Percentiles rank a stretch among this genome's conserved stretches.
Evolutionary conservation across 2,888 invertebrate species (phyloP).

Genomic region (Unio delphinus): DNA sequence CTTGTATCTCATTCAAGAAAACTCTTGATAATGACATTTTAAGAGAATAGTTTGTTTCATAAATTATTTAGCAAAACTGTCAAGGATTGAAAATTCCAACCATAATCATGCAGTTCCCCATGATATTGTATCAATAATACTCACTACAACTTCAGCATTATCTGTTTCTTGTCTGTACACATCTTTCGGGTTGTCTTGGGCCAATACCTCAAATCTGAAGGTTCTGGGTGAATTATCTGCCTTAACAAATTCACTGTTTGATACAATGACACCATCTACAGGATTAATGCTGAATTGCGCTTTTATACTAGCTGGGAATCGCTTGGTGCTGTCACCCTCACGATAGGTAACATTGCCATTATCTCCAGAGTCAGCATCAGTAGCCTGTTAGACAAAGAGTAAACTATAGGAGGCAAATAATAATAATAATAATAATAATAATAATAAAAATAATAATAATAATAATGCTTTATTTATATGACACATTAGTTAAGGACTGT

Average conservation of each 20-base stretch:
- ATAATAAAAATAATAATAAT: no score
- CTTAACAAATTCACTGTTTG: constrained; percentile 18
- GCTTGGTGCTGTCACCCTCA: constrained; percentile 54
- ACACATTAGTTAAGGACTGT: no score
- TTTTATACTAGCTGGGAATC: constrained; percentile 75
- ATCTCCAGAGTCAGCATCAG: constrained; percentile 88
- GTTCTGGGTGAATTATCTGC: constrained; percentile 7
- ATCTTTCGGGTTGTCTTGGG: constrained; percentile 40
- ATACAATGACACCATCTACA: constrained; percentile 20
- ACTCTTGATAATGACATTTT: no score
- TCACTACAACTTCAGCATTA: constrained; percentile 42
- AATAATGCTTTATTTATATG: no score
- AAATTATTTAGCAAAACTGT: no score
- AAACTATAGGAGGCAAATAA: not conserved
- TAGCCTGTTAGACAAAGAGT: constrained; percentile 76
- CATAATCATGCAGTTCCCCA: not conserved
- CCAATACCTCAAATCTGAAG: constrained; percentile 37
- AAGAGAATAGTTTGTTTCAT: no score
- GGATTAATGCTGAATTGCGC: constrained; percentile 24
- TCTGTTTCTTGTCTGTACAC: constrained; percentile 21
- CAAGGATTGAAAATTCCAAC: no score
- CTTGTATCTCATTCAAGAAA: no score
- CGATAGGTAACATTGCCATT: constrained; percentile 84
- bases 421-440: no score
- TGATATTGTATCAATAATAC: constrained; percentile 6